Evolutionary conservation across 2,797 vertebrate genomes (phyloP).

Genomic region (Sebastes matsubarae): DNA sequence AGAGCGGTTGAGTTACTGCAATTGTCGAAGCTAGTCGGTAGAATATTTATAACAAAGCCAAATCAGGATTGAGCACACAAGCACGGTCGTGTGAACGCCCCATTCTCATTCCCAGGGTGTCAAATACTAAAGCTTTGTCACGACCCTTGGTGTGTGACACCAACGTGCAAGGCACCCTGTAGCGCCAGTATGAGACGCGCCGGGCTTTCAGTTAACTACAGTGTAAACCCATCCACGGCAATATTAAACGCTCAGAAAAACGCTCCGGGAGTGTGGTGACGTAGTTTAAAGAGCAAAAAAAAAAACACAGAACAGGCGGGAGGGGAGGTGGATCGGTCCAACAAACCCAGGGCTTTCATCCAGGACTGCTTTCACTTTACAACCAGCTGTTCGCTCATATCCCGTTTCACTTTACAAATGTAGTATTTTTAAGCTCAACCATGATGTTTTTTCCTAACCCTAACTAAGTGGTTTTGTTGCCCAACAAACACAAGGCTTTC

Average conservation of each 20-base stretch:
- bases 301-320: fast-evolving
- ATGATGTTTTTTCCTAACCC: no score
- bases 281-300: no score
- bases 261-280: not conserved
- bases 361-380: no score
- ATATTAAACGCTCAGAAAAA: not conserved
- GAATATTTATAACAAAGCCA: not conserved
- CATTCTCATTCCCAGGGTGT: no score
- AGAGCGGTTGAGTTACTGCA: not conserved
- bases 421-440: no score
- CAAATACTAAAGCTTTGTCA: not conserved
- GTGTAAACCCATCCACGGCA: not conserved
- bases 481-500: no score
- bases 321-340: no score
- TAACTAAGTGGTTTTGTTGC: no score
- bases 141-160: not conserved
- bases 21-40: not conserved
- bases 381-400: no score
- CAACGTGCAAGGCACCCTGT: not conserved
- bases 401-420: no score
- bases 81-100: not conserved
- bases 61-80: not conserved
- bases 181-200: no score
- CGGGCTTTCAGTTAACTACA: not conserved
- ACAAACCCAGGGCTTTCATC: no score